phyloP scores from a whole-genome alignment of 2,797 vertebrate genomes.

The Podargus strigoides region DNA sequence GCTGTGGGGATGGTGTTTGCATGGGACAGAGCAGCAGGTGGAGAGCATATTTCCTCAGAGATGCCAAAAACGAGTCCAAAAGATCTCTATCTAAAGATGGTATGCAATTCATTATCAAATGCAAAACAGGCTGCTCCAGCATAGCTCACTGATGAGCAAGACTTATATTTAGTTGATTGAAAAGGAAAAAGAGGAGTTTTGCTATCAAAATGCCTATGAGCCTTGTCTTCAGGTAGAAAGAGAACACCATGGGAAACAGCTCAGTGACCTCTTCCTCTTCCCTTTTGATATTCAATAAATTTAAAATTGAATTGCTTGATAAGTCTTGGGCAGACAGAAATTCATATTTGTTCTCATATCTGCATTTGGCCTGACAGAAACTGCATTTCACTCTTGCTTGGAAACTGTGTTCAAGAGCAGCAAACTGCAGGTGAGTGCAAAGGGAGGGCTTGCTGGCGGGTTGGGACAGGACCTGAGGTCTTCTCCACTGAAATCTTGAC shows the following conservation, averaged over 20 bases:
- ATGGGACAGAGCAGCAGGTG: slow-evolving; percentile 27
- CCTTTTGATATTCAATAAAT: neutral
- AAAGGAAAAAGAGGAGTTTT: neutral
- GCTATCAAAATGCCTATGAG: neutral
- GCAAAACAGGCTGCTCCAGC: slow-evolving; percentile 21
- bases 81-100: slow-evolving; percentile 47
- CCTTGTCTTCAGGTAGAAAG: neutral
- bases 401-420: neutral
- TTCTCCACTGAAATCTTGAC: neutral
- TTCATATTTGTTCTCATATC: neutral
- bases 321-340: neutral
- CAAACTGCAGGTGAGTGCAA: neutral
- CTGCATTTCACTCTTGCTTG: neutral
- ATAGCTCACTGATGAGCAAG: slow-evolving; percentile 19
- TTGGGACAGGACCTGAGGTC: neutral
- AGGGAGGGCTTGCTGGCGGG: neutral
- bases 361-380: neutral
- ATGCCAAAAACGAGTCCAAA: slow-evolving; percentile 13
- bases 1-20: neutral
- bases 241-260: neutral
- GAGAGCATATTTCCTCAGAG: slow-evolving; percentile 1
- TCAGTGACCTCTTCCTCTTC: neutral
- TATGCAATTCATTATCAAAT: slow-evolving; percentile 57
- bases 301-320: neutral
- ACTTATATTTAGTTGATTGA: neutral